Evolutionary conservation across 2,888 invertebrate species (phyloP).

Genomic region (Monoplex corrugatus): DNA sequence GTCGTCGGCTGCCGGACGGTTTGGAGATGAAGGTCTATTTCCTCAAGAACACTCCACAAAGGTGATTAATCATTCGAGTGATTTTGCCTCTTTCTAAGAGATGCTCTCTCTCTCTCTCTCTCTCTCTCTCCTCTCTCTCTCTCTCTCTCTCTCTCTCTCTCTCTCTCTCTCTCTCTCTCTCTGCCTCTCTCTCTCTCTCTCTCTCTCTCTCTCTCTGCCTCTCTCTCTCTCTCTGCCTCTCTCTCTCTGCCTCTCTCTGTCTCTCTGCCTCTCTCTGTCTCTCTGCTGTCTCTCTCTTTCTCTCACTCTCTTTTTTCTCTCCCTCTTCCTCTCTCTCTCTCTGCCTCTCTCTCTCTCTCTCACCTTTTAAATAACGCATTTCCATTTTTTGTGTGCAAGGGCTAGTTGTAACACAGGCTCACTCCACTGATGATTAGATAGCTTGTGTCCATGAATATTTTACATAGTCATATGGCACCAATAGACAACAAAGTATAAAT

Average conservation of each 20-base stretch:
- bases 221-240: too few species aligned
- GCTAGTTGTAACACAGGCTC: too few species aligned
- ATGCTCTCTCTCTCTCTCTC: neutral
- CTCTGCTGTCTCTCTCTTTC: too few species aligned
- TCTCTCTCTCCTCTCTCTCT: neutral
- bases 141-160: neutral
- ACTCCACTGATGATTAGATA: too few species aligned
- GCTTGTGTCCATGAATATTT: too few species aligned
- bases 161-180: neutral
- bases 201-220: too few species aligned
- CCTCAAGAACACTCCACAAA: conserved; percentile 41
- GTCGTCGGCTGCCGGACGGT: conserved; percentile 47
- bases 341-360: neutral
- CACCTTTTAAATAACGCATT: too few species aligned
- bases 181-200: neutral
- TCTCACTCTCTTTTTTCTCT: neutral
- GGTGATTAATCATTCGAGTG: conserved; percentile 41
- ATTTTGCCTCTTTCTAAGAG: neutral
- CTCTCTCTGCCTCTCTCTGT: too few species aligned
- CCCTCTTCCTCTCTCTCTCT: neutral
- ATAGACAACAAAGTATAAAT: too few species aligned
- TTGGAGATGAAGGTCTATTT: conserved; percentile 45
- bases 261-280: too few species aligned
- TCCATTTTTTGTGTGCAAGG: too few species aligned
- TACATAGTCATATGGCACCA: too few species aligned